Evolutionary conservation across 1,140 invertebrate species (phyloP).

Genomic region (Dinoponera quadriceps): DNA sequence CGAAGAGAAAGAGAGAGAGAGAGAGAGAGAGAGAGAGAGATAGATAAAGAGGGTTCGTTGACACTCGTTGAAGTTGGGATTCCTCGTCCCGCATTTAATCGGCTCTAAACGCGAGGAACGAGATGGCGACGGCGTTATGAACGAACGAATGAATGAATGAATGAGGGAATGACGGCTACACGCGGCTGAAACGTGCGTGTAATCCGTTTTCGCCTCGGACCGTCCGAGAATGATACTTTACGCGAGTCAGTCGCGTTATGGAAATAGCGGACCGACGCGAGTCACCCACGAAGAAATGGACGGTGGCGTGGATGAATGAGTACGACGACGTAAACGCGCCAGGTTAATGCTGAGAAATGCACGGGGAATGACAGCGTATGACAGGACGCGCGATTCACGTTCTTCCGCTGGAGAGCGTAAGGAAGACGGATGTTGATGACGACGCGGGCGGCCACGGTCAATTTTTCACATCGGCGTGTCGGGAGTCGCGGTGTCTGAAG

Average conservation of each 20-base stretch:
- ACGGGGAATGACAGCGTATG: constrained; percentile 34
- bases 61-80: constrained; percentile 21
- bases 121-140: background rate
- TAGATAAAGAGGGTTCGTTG: too few species aligned
- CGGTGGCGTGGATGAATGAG: constrained; percentile 26
- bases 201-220: constrained; percentile 9
- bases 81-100: constrained; percentile 11
- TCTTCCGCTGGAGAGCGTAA: constrained; percentile 37
- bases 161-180: too few species aligned
- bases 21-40: too few species aligned
- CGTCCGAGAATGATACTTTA: background rate
- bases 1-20: background rate
- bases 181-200: background rate
- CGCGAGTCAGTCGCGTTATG: constrained; percentile 24
- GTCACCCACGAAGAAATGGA: constrained; percentile 30
- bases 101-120: background rate
- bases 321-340: constrained; percentile 32
- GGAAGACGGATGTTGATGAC: constrained; percentile 51
- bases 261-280: constrained; percentile 6
- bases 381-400: constrained; percentile 38
- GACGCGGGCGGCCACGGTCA: constrained; percentile 28
- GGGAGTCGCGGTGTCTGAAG: constrained; percentile 23
- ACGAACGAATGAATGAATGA: too few species aligned
- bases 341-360: constrained; percentile 57
- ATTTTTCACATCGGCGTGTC: constrained; percentile 50